Evolutionary conservation across 2,888 invertebrate genomes (phyloP), one percentile per base, ranked within the genome.

Genomic region (Acanthosepion esculentum): DNA sequence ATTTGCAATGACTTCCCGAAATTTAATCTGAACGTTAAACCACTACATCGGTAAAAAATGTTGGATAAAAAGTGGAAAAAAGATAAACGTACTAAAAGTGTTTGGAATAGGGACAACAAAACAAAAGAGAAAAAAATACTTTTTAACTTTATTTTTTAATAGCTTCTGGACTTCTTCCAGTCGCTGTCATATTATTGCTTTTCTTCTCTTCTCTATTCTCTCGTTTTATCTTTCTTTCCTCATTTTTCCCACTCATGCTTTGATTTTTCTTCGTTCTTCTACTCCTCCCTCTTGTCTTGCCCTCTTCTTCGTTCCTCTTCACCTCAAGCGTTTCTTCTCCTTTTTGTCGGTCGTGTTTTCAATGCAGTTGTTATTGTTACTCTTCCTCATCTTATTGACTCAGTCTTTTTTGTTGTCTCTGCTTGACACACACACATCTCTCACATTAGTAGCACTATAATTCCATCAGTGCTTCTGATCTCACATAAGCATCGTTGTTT

Each of bases 121-220:
- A 41, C 1, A 41, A 41, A 41, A 41, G 1, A 41, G 41, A 41
- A 41, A 41, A 41, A 41, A 41, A 41, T 1, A 41, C 48, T 29
- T 94, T 41, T 94, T 94, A 26, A 41, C 55, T 41, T 94, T 55
- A 8, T 94, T 94, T 48, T 33, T 59, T 41, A 33, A 20, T 50
- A 18, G 50, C 33, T 55, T n/a, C 92, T 55, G 91, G 18, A 26
- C 26, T n/a, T 94, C 78, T 93, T 48, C 18, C 53, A 33, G 78
- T 29, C 48, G 0, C 48, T 94, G 7, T 64, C n/a, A 6, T 33
- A 8, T 12, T 18, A 3, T 33, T 94, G 7, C 41, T 94, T 23
- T 33, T 94, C 78, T 64, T 59, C 64, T 94, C 64, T 41, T 94
- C 33, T 78, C 64, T 94, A 48, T 94, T 33, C 94, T 94, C 78